phyloP scores from a whole-genome alignment of 2,113 vertebrate genomes.

The Ceuthmochares aereus region DNA sequence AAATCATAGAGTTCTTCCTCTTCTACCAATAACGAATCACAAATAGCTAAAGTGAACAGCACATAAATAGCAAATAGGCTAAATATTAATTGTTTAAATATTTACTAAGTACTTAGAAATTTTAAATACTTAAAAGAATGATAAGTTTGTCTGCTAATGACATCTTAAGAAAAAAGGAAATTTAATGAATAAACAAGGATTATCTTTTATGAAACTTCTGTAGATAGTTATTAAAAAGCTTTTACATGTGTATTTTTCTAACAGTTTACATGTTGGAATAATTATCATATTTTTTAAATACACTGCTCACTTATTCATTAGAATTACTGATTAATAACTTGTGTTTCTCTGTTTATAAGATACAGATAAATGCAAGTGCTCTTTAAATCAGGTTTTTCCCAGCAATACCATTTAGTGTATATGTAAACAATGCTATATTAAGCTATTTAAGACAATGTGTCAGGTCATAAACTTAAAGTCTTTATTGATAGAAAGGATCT shows the following conservation, averaged over 20 bases:
- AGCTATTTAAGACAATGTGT: constrained; percentile 1
- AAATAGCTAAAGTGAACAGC: constrained; percentile 24
- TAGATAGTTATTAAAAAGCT: neutral
- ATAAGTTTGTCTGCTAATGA: constrained; percentile 6
- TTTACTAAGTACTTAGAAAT: constrained; percentile 25
- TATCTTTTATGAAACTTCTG: neutral
- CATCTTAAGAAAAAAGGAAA: constrained; percentile 6
- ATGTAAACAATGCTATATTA: constrained; percentile 24
- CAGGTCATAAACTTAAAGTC: neutral
- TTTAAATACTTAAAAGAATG: constrained; percentile 9
- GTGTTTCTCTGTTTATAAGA: neutral
- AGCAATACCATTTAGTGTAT: neutral
- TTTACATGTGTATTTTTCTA: neutral
- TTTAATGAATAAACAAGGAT: neutral
- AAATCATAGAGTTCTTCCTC: neutral
- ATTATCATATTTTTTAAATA: neutral
- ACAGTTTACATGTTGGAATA: neutral
- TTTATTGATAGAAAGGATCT: constrained; percentile 20
- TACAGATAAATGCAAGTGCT: neutral
- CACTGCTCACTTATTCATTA: neutral
- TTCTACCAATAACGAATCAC: neutral
- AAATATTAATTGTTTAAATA: constrained; percentile 54
- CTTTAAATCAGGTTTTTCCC: constrained; percentile 4
- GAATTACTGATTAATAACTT: neutral
- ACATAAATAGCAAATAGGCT: constrained; percentile 29